Percentiles rank a stretch among this genome's conserved stretches.
phyloP scores from a whole-genome alignment of 2,113 vertebrate species.

The Probosciger aterrimus region DNA sequence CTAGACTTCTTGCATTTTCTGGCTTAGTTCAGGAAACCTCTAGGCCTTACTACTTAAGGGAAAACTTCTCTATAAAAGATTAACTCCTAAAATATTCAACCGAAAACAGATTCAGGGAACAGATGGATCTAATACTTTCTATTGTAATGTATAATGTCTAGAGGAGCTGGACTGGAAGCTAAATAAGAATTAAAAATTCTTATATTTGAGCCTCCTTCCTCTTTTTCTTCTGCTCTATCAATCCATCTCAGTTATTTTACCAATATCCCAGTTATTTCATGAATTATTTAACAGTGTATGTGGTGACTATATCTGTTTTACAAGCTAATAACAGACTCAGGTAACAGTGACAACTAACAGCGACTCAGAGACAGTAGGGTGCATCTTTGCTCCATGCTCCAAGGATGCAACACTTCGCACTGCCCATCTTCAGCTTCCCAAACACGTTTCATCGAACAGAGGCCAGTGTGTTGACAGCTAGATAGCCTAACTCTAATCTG shows the following conservation, averaged over 20 bases:
- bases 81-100: background rate
- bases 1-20: constrained; percentile 22
- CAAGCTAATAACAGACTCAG: background rate
- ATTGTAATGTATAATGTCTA: background rate
- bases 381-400: constrained; percentile 46
- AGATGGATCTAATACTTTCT: background rate
- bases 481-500: background rate
- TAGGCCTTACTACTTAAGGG: constrained; percentile 9
- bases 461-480: constrained; percentile 22
- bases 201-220: background rate
- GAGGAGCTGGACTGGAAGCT: background rate
- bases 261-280: background rate
- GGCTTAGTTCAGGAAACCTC: constrained; percentile 39
- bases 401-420: background rate
- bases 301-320: background rate
- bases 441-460: background rate
- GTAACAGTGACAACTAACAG: background rate
- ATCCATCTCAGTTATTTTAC: background rate
- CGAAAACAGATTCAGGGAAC: background rate
- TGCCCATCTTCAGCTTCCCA: background rate
- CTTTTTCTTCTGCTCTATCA: background rate
- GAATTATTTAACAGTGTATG: background rate
- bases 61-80: background rate
- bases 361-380: constrained; percentile 35
- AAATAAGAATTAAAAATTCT: background rate